phyloP scores from a whole-genome alignment of 2,888 invertebrate species.

The Drosophila cyrtoloma region DNA sequence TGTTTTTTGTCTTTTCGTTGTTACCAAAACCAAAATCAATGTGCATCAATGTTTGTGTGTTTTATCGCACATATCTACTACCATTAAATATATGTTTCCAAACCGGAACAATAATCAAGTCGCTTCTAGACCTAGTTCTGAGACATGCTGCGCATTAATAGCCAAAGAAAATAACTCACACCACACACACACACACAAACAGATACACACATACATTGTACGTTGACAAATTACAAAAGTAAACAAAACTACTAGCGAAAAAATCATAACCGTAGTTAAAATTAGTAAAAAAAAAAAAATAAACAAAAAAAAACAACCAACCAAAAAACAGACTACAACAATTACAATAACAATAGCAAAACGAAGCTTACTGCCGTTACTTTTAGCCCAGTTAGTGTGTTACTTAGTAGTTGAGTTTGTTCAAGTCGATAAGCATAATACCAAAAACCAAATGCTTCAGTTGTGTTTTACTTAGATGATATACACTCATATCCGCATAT shows the following conservation, averaged over 20 bases:
- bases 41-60: constrained; percentile 61
- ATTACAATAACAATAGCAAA: constrained; percentile 18
- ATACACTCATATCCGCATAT: constrained; percentile 43
- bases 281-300: constrained; percentile 19
- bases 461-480: constrained; percentile 70
- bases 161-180: constrained; percentile 5
- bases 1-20: constrained; percentile 22
- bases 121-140: constrained; percentile 61
- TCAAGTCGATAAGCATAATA: constrained; percentile 46
- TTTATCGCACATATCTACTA: constrained; percentile 46
- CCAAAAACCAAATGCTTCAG: constrained; percentile 58
- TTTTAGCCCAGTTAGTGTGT: constrained; percentile 72
- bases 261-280: constrained; percentile 21
- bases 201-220: constrained; percentile 27
- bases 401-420: constrained; percentile 74
- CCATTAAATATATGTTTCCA: constrained; percentile 14
- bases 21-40: constrained; percentile 26
- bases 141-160: constrained; percentile 39
- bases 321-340: constrained; percentile 35
- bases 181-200: background rate
- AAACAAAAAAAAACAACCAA: constrained; percentile 27
- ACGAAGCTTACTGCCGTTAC: constrained; percentile 71
- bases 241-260: constrained; percentile 19
- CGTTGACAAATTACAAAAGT: constrained; percentile 17
- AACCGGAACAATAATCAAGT: constrained; percentile 10